Base-by-base conservation (phyloP, 1,140 invertebrate species). In the Drosophila nikananu region DNA sequence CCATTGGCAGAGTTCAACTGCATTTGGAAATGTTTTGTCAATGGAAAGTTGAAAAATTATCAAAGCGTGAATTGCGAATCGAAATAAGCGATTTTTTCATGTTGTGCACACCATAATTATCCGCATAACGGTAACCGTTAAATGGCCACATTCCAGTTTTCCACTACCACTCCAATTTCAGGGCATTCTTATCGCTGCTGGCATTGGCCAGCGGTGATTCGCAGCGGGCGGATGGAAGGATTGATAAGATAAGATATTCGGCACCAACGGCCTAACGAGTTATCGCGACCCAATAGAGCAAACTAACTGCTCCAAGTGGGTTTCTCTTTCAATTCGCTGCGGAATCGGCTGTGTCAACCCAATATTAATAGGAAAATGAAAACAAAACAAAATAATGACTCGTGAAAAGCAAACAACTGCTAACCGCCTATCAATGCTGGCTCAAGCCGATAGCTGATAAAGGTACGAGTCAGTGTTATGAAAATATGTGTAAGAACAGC, bases 31-130 rank as follows among this genome's bases (percentile, higher is more conserved):
- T 87, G 61, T 86, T 78, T 86, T 86, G 83, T 89, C 86, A 90
- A 89, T 89, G 86, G 86, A 86, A 89, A 90, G 86, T 82, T 76
- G 64, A 35, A 65, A 89, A 86, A 86, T 77, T 81, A 89, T 66
- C 86, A 90, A 89, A 86, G 86, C 86, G 78, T 89, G 67, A 80
- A 90, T 84, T 81, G 71, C 60, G 89, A 90, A 79, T 89, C 83
- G 57, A 80, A 90, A 74, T 58, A 64, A 77, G 63, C 61, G 66
- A 87, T 52, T 51, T 68, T 67, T 46, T 35, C 39, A 44, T 77
- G 57, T 64, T 77, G 71, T 42, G 74, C 64, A 77, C 74, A 55
- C 48, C 51, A 66, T 78, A 78, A 78, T 78, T 78, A 77, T 58
- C 57, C 75, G 75, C 74, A 78, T 57, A 78, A 61, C 74, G 63